These are phyloP conservation scores for Pachypsylla venusta DNA, from an alignment of 1,140 invertebrate genomes.

Conservation along the genomic window DNA sequence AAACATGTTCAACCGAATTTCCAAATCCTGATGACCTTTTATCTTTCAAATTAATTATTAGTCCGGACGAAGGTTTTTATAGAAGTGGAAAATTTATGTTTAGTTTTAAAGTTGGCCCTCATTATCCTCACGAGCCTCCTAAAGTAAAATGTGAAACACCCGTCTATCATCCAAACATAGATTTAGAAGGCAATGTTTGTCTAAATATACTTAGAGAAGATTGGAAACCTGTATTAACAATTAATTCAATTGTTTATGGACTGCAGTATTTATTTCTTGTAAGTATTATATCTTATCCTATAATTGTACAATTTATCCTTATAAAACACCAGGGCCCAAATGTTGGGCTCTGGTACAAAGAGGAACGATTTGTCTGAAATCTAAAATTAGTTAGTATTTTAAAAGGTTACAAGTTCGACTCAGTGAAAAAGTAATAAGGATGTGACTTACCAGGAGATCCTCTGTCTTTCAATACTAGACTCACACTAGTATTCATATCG, in stretches of 20 bases:
- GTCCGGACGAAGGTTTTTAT: slow-evolving; percentile 95
- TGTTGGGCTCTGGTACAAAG: no score
- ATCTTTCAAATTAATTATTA: slow-evolving; percentile 91
- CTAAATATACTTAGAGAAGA: slow-evolving; percentile 92
- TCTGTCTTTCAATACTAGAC: no score
- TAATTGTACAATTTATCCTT: no score
- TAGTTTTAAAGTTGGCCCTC: slow-evolving; percentile 93
- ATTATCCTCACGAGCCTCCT: slow-evolving; percentile 91
- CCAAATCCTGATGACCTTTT: slow-evolving; percentile 91
- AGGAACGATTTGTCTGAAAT: no score
- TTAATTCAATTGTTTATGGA: slow-evolving; percentile 96
- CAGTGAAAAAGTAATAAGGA: no score
- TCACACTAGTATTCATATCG: no score
- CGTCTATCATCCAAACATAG: slow-evolving; percentile 92
- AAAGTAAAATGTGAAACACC: slow-evolving; percentile 91
- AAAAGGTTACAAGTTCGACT: no score
- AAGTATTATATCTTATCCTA: slow-evolving; percentile 29
- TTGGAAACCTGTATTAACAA: slow-evolving; percentile 96
- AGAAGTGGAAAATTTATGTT: slow-evolving; percentile 85
- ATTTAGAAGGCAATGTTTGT: slow-evolving; percentile 88
- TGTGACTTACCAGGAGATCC: no score
- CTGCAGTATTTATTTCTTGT: slow-evolving; percentile 94
- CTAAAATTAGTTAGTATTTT: no score
- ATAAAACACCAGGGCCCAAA: no score
- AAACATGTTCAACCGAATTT: slow-evolving; percentile 91